Conservation (phyloP, 2,797 vertebrate species). For the Potorous gilbertii region DNA sequence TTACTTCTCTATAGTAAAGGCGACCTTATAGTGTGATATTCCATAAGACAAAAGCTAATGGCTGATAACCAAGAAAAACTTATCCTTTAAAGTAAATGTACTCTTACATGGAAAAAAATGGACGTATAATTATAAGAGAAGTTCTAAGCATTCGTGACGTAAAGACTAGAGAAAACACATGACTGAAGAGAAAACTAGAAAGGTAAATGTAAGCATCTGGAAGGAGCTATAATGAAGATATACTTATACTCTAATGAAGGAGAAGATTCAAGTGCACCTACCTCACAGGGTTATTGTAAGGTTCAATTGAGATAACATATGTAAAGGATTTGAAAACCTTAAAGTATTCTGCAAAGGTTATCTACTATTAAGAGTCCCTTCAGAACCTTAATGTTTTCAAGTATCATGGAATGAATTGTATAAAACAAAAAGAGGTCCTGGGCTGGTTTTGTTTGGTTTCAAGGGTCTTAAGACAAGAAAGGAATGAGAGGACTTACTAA, state of each 20-base stretch:
- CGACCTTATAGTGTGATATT: neutral
- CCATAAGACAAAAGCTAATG: neutral
- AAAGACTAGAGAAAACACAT: neutral
- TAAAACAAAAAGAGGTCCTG: neutral
- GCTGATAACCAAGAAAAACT: neutral
- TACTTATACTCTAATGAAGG: neutral
- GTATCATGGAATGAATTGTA: neutral
- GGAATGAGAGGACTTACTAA: neutral
- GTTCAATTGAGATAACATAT: neutral
- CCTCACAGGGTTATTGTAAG: neutral
- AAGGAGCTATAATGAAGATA: neutral
- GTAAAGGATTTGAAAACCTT: neutral
- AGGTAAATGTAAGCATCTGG: neutral
- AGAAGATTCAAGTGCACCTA: neutral
- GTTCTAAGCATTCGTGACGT: neutral
- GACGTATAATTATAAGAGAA: neutral
- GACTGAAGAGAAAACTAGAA: neutral
- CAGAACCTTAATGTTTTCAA: neutral
- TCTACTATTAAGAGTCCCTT: neutral
- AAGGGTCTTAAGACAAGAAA: neutral
- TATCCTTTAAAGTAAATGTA: neutral
- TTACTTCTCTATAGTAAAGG: neutral
- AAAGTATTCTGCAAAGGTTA: neutral
- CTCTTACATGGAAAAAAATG: neutral
- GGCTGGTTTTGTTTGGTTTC: neutral